Base-by-base conservation (phyloP, 2,797 vertebrate genomes). In the Zenarchopterus dispar region DNA sequence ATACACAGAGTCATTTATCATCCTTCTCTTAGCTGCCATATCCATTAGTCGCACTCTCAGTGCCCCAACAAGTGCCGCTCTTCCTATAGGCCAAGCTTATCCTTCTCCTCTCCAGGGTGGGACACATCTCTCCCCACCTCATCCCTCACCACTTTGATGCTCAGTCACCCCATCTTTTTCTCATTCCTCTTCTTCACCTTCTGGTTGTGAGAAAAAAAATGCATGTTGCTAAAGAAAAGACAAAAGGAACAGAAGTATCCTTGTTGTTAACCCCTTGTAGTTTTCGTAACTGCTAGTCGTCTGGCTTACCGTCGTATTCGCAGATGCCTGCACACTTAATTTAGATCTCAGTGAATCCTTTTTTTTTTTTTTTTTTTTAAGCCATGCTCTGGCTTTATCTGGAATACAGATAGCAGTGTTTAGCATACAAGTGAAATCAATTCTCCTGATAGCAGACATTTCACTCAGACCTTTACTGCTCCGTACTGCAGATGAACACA, bases 11-110 rank as follows among this genome's bases (percentile, higher is more conserved):
- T 88, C 82, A 84, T 86, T 85, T 80, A 89, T 91, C 88, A 88
- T 89, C 75, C 73, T 77, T 80, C 65, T 82, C 78, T 73, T 58
- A 73, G 86, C 89, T 91, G 87, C 75, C 86, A 81, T 81, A 85
- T 85, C 82, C 84, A 84, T 92, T 92, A 89, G 89, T 80, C 86
- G 72, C 53, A 61, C 85, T 86, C 78, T 83, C 69, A 77, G 54
- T 88, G 80, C 82, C 67, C 76, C 88, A 82, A 86, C 79, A 75
- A 80, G 69, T 77, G 75, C 77, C 70, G 70, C 59, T 84, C 70
- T 79, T 87, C 78, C 86, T 88, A 74, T 84, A 81, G 82, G 83
- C 75, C 65, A 84, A 82, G 83, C 74, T 79, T 84, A 77, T 80
- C 71, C 75, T 60, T 28, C 44, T 71, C 54, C 59, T 61, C 77